Percentiles rank a stretch among this genome's conserved stretches.
Evolutionary conservation across 2,888 invertebrate genomes (phyloP).

Genomic region (Epistrophe grossulariae): DNA sequence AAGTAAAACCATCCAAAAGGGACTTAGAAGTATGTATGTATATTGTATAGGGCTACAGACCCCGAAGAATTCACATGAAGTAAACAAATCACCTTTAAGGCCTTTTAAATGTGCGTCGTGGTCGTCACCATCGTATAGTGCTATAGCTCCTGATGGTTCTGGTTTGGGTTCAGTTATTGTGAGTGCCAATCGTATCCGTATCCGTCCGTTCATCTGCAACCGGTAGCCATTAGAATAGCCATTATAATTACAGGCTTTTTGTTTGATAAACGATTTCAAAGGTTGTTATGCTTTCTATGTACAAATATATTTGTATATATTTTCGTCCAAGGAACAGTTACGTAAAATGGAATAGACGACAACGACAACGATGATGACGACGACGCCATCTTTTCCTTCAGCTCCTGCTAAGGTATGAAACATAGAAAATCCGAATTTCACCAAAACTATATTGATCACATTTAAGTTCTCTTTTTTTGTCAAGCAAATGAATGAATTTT

Average conservation of each 20-base stretch:
- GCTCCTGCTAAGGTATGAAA: neutral
- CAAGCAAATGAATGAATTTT: too few species aligned
- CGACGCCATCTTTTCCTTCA: conserved; percentile 30
- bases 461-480: too few species aligned
- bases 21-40: neutral
- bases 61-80: conserved; percentile 41
- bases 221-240: conserved; percentile 62
- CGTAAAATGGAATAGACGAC: conserved; percentile 47
- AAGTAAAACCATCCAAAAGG: neutral
- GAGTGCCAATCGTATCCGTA: conserved; percentile 42
- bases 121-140: neutral
- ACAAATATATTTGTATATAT: neutral
- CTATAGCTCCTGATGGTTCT: neutral
- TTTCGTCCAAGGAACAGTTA: conserved; percentile 46
- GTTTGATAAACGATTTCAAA: conserved; percentile 70
- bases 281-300: conserved; percentile 16
- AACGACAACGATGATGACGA: neutral
- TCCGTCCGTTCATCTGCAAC: conserved; percentile 61
- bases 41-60: neutral
- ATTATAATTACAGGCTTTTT: conserved; percentile 71
- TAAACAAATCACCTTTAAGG: conserved; percentile 56
- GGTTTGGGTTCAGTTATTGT: conserved; percentile 34
- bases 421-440: conserved; percentile 2
- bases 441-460: neutral
- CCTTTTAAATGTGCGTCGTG: conserved; percentile 46